Conservation (phyloP, 2,113 vertebrate genomes). For the Ginglymostoma cirratum region DNA sequence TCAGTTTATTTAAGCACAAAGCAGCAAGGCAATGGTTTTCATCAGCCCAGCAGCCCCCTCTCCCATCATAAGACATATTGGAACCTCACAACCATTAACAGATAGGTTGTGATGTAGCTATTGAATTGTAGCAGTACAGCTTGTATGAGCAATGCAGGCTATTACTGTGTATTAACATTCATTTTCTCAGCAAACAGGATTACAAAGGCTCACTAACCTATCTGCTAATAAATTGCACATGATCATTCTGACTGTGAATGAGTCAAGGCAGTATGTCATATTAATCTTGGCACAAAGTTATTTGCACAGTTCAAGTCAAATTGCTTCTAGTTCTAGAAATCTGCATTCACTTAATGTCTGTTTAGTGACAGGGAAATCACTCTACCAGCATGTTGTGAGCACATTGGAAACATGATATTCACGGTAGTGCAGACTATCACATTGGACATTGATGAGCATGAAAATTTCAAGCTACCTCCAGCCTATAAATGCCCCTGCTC, state of each 20-base stretch:
- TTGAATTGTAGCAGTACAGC: not conserved
- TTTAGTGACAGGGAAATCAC: not conserved
- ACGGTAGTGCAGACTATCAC: not conserved
- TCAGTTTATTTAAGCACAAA: constrained; percentile 12
- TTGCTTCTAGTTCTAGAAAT: not conserved
- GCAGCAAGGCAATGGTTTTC: not conserved
- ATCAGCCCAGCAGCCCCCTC: not conserved
- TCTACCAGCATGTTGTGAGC: not conserved
- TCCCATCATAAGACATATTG: not conserved
- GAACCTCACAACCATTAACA: constrained; percentile 1
- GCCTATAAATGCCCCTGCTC: not conserved
- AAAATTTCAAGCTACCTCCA: not conserved
- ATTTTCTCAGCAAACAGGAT: constrained; percentile 32
- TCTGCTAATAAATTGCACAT: constrained; percentile 7
- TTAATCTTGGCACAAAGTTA: constrained; percentile 6
- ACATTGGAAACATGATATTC: not conserved
- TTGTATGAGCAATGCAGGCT: not conserved
- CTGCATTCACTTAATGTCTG: constrained; percentile 13
- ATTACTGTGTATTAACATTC: not conserved
- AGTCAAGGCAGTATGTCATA: not conserved
- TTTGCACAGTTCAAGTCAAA: constrained; percentile 26
- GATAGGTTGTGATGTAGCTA: not conserved
- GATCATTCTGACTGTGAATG: not conserved
- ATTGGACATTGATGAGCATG: not conserved
- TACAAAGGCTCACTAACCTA: not conserved